phyloP scores from a whole-genome alignment of 2,797 vertebrate genomes.

The Setipinna tenuifilis region DNA sequence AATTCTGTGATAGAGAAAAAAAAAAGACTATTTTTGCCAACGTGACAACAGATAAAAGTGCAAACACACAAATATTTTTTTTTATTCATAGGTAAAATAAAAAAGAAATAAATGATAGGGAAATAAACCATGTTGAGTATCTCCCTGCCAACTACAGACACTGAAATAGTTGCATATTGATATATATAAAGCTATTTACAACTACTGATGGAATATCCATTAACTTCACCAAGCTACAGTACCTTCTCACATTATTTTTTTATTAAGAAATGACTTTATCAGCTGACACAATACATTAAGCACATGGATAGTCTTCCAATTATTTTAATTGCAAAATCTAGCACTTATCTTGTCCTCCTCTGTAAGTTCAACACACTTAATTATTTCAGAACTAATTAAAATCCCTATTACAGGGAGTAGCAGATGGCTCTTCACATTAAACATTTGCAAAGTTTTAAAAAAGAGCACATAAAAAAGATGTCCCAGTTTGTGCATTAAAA shows the following conservation, averaged over 20 bases:
- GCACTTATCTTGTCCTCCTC: constrained; percentile 48
- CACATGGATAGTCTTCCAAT: constrained; percentile 51
- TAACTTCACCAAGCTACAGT: neutral
- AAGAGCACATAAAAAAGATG: neutral
- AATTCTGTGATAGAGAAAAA: constrained; percentile 26
- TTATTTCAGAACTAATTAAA: constrained; percentile 49
- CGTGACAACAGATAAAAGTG: neutral
- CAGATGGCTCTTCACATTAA: constrained; percentile 26
- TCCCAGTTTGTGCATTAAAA: neutral
- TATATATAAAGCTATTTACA: neutral
- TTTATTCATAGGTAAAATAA: neutral
- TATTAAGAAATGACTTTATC: neutral
- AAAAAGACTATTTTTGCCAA: neutral
- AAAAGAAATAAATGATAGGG: too few species aligned
- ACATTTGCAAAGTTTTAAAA: neutral
- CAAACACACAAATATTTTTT: neutral
- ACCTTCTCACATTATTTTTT: neutral
- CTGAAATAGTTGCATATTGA: neutral
- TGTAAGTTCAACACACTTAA: constrained; percentile 52
- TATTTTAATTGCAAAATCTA: neutral
- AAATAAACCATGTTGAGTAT: neutral
- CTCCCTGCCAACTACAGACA: neutral
- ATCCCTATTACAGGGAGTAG: constrained; percentile 21
- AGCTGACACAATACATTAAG: constrained; percentile 43
- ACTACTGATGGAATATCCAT: neutral